Evolutionary conservation across 1,140 invertebrate species (phyloP), one percentile per base, ranked within the genome.

Genomic region (Drosophila eugracilis): DNA sequence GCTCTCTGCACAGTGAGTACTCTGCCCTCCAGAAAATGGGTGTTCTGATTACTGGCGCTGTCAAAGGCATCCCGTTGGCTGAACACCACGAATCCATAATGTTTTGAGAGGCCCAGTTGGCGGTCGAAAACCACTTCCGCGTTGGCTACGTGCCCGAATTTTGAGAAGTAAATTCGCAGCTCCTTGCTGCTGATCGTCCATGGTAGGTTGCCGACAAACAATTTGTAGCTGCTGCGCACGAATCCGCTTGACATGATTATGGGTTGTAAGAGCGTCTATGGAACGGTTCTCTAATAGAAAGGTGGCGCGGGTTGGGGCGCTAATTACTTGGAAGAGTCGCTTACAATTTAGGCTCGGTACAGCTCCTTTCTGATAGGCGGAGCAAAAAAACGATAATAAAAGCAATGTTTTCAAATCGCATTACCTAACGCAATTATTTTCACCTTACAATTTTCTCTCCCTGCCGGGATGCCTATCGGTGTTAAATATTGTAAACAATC

Each of bases 161-260:
- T 93, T 26, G 94, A 94, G 79, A 97, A 97, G 79, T 97, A 96
- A 39, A 94, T 92, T 75, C 93, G 92, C 14, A 97, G 90, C 75
- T 97, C 95, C 15, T 92, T 92, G 52, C 93, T 93, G 50, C 94
- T 92, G 1, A 96, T 93, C 4, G 95, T 96, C 96, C 96, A 97
- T 1, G 96, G 94, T 22, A 97, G 70, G 83, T 96, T 96, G 36
- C 93, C 93, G 15, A 97, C 93, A 91, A 94, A 96, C n/a, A 96
- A 89, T 91, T 94, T 95, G 50, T 93, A 93, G 15, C 88, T 70
- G 52, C 92, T 92, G 69, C 93, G 73, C 12, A 45, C 71, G 60
- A 91, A 44, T 53, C 50, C 76, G 50, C 53, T 71, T 14, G 86
- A 81, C 75, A 75, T 90, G 42, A 52, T 58, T 77, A 39, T 41